phyloP scores from a whole-genome alignment of 2,797 vertebrate species.

The Psittacula derbiana region DNA sequence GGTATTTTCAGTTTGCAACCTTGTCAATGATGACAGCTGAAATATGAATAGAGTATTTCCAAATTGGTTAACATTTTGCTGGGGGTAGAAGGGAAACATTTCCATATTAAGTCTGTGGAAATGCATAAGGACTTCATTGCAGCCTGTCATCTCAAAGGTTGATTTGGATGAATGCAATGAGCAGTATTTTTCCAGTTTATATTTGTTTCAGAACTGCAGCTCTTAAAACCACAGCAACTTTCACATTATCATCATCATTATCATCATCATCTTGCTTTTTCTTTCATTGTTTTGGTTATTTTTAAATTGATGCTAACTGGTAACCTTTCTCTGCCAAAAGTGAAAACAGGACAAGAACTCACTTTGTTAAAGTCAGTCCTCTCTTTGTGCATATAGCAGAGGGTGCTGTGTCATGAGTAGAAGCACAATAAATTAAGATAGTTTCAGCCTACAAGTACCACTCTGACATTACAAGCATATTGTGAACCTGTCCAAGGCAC shows the following conservation, averaged over 20 bases:
- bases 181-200: not conserved
- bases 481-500: slow-evolving; percentile 78
- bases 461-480: slow-evolving; percentile 78
- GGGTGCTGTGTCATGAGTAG: slow-evolving; percentile 53
- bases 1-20: not conserved
- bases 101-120: not conserved
- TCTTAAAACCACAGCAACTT: not conserved
- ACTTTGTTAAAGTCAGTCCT: slow-evolving; percentile 43
- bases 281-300: slow-evolving; percentile 26
- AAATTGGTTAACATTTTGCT: not conserved
- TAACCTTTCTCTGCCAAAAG: slow-evolving; percentile 53
- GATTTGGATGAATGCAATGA: not conserved
- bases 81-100: not conserved
- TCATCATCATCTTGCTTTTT: slow-evolving; percentile 4
- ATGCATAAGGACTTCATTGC: not conserved
- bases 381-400: slow-evolving; percentile 56
- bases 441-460: slow-evolving; percentile 61
- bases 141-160: not conserved
- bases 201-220: slow-evolving; percentile 19
- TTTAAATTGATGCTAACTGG: slow-evolving; percentile 52
- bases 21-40: not conserved
- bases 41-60: not conserved
- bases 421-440: slow-evolving; percentile 60
- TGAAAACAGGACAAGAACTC: slow-evolving; percentile 51
- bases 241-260: not conserved